These are phyloP conservation scores for Cataglyphis hispanica DNA, from an alignment of 1,140 invertebrate genomes.

Conservation along the genomic window DNA sequence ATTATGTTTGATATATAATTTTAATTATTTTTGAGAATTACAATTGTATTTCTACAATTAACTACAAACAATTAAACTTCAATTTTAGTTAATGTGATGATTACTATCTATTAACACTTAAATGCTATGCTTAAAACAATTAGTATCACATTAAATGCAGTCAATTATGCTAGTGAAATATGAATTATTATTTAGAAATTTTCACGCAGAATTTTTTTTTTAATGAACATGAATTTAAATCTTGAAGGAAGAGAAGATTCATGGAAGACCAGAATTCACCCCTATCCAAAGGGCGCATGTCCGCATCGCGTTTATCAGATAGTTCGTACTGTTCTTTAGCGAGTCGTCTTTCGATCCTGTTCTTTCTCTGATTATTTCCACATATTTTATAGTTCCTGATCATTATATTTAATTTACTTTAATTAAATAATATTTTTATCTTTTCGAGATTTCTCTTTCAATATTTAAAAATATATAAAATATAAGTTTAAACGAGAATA, in stretches of 20 bases:
- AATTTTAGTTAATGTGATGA: too few relatives aligned
- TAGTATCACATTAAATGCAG: not conserved
- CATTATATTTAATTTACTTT: not conserved
- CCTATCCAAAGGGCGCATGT: slow-evolving; percentile 18
- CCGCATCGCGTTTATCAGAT: not conserved
- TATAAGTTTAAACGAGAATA: not conserved
- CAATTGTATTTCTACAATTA: too few relatives aligned
- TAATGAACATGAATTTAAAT: not conserved
- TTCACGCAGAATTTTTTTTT: not conserved
- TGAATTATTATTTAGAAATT: not conserved
- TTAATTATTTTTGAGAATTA: too few relatives aligned
- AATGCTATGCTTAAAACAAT: too few relatives aligned
- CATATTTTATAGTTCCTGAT: too few relatives aligned
- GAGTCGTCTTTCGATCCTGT: slow-evolving; percentile 1
- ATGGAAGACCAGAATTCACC: not conserved
- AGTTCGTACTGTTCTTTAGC: slow-evolving; percentile 3
- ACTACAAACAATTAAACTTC: too few relatives aligned
- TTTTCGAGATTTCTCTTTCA: not conserved
- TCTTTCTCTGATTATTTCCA: not conserved
- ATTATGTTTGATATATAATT: too few relatives aligned
- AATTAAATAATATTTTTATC: not conserved
- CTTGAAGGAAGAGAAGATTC: not conserved
- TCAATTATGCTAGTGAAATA: not conserved
- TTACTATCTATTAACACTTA: too few relatives aligned
- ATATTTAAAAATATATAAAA: not conserved